These are phyloP conservation scores for Ceyx cyanopectus DNA, from an alignment of 2,113 vertebrate genomes.

Conservation along the genomic window DNA sequence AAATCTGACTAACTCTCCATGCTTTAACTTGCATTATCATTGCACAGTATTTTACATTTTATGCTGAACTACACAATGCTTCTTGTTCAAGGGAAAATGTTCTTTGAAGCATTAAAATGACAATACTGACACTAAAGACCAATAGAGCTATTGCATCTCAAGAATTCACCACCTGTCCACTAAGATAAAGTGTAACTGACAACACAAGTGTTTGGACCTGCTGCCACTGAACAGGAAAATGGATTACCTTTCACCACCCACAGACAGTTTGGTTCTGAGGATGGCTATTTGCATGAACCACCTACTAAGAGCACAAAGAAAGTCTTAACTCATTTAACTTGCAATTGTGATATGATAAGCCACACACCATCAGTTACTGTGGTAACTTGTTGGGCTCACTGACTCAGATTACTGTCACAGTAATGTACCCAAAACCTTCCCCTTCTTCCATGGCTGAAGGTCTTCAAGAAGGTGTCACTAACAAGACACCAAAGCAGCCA, in stretches of 20 bases:
- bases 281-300: background rate
- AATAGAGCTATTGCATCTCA: background rate
- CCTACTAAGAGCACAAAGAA: background rate
- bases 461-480: background rate
- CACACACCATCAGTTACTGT: background rate
- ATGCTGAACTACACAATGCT: background rate
- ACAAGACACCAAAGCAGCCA: background rate
- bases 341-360: background rate
- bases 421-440: background rate
- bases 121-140: background rate
- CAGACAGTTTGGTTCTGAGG: background rate
- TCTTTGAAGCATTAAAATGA: background rate
- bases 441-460: background rate
- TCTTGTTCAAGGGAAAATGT: slow-evolving; percentile 2
- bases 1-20: background rate
- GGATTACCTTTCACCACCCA: background rate
- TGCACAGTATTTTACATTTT: background rate
- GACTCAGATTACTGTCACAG: background rate
- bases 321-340: background rate
- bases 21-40: background rate
- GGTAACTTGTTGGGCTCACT: background rate
- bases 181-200: background rate
- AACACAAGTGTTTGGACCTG: background rate
- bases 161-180: background rate
- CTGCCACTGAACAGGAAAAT: background rate